phyloP scores from a whole-genome alignment of 2,888 invertebrate species.

The Conchocele bisecta region DNA sequence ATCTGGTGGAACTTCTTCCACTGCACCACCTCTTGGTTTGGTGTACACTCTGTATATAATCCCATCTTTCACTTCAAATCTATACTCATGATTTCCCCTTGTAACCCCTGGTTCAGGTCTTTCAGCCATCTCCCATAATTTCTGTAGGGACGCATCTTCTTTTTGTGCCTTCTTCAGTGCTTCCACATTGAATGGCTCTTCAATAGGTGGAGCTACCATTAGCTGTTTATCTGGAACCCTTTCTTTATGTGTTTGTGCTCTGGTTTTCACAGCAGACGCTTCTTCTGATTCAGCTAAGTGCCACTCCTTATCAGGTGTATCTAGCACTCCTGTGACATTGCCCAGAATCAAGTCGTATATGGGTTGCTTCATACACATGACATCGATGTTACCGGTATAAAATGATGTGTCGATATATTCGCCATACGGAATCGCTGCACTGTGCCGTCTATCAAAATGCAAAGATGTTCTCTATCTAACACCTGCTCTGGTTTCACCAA shows the following conservation, averaged over 20 bases:
- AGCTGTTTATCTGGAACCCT: neutral
- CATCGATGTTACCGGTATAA: slow-evolving; percentile 26
- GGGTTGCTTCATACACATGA: slow-evolving; percentile 21
- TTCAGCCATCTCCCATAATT: neutral
- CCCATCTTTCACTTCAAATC: neutral
- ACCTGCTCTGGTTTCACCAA: slow-evolving; percentile 13
- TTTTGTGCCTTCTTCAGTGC: neutral
- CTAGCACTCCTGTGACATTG: slow-evolving; percentile 2
- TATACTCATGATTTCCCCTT: slow-evolving; percentile 1
- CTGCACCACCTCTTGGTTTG: neutral
- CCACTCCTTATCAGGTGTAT: neutral
- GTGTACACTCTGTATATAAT: slow-evolving; percentile 1
- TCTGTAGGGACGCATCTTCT: neutral
- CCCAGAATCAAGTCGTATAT: slow-evolving; percentile 29
- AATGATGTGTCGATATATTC: slow-evolving; percentile 34
- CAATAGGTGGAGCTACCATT: neutral
- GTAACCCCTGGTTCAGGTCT: neutral
- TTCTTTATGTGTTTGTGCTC: neutral
- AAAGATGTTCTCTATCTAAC: slow-evolving; percentile 3
- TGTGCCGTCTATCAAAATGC: slow-evolving; percentile 24
- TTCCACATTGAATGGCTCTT: neutral
- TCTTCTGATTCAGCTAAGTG: neutral
- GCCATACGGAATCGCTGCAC: slow-evolving; percentile 5
- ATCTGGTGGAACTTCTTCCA: neutral
- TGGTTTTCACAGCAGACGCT: neutral